A percentile compares a stretch with the other conserved stretches of the same genome.
These are phyloP conservation scores for Spisula subtruncata DNA, from an alignment of 2,888 invertebrate species.

Conservation along the genomic window DNA sequence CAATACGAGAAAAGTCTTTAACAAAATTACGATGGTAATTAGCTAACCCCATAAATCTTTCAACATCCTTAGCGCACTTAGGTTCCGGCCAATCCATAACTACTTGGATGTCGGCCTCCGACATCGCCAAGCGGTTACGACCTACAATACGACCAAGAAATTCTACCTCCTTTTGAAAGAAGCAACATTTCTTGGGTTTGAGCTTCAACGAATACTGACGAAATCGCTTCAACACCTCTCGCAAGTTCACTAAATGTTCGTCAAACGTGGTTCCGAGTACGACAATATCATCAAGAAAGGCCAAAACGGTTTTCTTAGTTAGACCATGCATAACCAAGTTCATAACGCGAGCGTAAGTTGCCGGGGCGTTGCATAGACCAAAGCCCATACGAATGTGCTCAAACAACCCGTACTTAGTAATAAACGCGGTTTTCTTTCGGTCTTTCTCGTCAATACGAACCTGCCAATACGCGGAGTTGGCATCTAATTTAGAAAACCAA, in stretches of 20 bases:
- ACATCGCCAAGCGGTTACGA: slow-evolving; percentile 36
- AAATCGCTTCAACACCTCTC: slow-evolving; percentile 55
- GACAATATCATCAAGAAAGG: neutral
- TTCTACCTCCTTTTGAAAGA: slow-evolving; percentile 57
- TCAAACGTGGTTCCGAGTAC: neutral
- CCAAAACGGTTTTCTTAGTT: slow-evolving; percentile 22
- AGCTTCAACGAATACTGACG: slow-evolving; percentile 53
- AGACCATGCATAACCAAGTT: slow-evolving; percentile 57
- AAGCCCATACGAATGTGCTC: slow-evolving; percentile 65
- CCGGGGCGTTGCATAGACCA: slow-evolving; percentile 68
- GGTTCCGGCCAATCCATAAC: slow-evolving; percentile 54
- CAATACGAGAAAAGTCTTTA: slow-evolving; percentile 39
- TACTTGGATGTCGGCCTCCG: slow-evolving; percentile 21
- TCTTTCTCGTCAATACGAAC: slow-evolving; percentile 56
- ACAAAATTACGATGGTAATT: slow-evolving; percentile 67
- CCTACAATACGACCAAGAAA: slow-evolving; percentile 53
- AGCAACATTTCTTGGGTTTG: slow-evolving; percentile 66
- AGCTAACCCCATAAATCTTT: slow-evolving; percentile 66
- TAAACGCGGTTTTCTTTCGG: slow-evolving; percentile 69
- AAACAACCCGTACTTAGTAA: slow-evolving; percentile 67
- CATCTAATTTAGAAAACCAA: neutral
- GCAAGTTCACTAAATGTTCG: slow-evolving; percentile 16
- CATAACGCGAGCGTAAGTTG: slow-evolving; percentile 60
- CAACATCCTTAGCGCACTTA: slow-evolving; percentile 47
- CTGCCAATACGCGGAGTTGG: slow-evolving; percentile 7